Evolutionary conservation across 1,140 invertebrate genomes (phyloP).

Genomic region (Calephelis virginiensis): DNA sequence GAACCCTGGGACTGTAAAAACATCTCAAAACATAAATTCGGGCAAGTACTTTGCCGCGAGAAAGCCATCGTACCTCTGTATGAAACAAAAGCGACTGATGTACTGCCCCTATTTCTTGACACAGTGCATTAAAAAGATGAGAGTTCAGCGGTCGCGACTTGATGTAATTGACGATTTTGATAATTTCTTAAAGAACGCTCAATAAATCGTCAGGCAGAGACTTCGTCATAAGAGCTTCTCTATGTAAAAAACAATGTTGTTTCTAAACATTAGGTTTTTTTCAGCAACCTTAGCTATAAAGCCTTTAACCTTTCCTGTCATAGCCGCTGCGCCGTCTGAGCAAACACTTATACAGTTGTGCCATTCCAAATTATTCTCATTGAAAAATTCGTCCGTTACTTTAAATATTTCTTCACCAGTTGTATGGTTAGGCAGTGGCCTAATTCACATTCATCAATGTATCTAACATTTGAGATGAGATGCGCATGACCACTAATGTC

Average conservation of each 20-base stretch:
- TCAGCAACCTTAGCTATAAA: too few relatives aligned
- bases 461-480: conserved; percentile 24
- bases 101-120: conserved; percentile 15
- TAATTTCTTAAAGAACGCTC: not conserved
- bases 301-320: too few relatives aligned
- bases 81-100: conserved; percentile 9
- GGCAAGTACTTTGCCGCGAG: conserved; percentile 2
- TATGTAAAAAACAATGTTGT: conserved; percentile 22
- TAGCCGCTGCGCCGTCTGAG: too few relatives aligned
- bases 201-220: conserved; percentile 20
- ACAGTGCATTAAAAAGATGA: conserved; percentile 18
- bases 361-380: too few relatives aligned
- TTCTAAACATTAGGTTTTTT: conserved; percentile 13
- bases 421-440: too few relatives aligned
- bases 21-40: conserved; percentile 6
- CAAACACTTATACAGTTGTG: too few relatives aligned
- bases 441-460: conserved; percentile 4
- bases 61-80: conserved; percentile 17
- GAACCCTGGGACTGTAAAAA: not conserved
- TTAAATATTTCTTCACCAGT: too few relatives aligned
- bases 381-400: too few relatives aligned
- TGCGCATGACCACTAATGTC: too few relatives aligned
- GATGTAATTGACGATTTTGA: conserved; percentile 17
- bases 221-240: conserved; percentile 21
- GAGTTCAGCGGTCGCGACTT: conserved; percentile 11